phyloP scores from a whole-genome alignment of 1,140 invertebrate genomes.

The Nylanderia fulva region DNA sequence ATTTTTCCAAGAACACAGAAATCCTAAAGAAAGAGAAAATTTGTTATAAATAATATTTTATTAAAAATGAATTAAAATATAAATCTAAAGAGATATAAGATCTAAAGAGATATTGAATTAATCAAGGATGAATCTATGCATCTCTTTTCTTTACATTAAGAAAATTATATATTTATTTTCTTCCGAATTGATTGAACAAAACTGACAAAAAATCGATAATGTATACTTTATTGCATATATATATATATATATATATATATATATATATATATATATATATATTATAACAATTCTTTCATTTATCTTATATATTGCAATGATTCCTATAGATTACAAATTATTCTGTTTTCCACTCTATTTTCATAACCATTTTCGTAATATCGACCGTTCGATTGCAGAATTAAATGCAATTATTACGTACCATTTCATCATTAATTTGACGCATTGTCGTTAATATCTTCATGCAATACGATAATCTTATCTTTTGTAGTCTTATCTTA shows the following conservation, averaged over 20 bases:
- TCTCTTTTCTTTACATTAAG: neutral
- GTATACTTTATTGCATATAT: too few species aligned
- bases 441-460: too few species aligned
- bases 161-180: neutral
- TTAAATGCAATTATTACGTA: neutral
- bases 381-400: neutral
- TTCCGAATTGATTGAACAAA: neutral
- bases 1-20: neutral
- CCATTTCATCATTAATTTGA: neutral
- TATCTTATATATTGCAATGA: neutral
- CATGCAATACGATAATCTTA: neutral
- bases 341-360: neutral
- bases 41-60: neutral
- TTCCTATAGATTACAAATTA: neutral
- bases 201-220: neutral
- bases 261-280: too few species aligned
- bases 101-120: neutral
- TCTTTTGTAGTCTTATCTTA: too few species aligned
- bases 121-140: neutral
- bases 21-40: too few species aligned
- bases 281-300: neutral
- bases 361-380: neutral
- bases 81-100: neutral
- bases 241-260: too few species aligned
- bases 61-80: conserved; percentile 1